A percentile compares a stretch with the other conserved stretches of the same genome.
Evolutionary conservation across 1,140 invertebrate species (phyloP).

Genomic region (Arctopsyche grandis): DNA sequence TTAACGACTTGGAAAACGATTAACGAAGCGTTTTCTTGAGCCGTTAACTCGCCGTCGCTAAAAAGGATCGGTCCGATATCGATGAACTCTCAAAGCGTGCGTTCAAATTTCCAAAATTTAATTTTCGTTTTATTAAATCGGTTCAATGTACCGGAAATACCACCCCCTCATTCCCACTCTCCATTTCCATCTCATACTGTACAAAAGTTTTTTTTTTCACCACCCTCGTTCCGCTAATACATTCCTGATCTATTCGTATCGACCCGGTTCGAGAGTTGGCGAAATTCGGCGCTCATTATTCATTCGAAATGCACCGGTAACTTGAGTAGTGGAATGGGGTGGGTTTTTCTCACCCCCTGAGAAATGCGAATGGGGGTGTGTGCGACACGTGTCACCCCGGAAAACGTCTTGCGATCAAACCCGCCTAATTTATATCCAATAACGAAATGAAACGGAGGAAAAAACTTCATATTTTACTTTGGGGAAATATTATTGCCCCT

Average conservation of each 20-base stretch:
- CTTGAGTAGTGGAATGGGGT: conserved; percentile 10
- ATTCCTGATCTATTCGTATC: conserved; percentile 25
- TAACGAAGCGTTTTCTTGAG: conserved; percentile 41
- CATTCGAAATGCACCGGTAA: conserved; percentile 48
- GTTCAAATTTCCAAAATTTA: background rate
- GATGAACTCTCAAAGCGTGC: conserved; percentile 30
- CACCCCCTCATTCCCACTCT: background rate
- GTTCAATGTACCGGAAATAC: background rate
- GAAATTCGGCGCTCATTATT: conserved; percentile 41
- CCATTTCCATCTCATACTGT: background rate
- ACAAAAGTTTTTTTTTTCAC: background rate
- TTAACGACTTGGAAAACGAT: conserved; percentile 52
- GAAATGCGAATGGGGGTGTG: conserved; percentile 8
- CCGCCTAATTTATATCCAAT: conserved; percentile 56
- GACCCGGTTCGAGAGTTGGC: background rate
- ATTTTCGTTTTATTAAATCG: conserved; percentile 31
- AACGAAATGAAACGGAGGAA: conserved; percentile 54
- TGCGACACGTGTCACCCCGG: conserved; percentile 51
- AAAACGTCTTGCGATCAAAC: conserved; percentile 50
- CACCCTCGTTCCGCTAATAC: background rate
- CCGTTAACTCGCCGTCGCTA: conserved; percentile 13
- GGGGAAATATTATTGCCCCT: conserved; percentile 53
- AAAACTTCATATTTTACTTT: conserved; percentile 55
- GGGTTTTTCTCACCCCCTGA: background rate
- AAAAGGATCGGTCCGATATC: conserved; percentile 26